Conservation (phyloP, 2,797 vertebrate genomes). For the Tiaroga cobitis region DNA sequence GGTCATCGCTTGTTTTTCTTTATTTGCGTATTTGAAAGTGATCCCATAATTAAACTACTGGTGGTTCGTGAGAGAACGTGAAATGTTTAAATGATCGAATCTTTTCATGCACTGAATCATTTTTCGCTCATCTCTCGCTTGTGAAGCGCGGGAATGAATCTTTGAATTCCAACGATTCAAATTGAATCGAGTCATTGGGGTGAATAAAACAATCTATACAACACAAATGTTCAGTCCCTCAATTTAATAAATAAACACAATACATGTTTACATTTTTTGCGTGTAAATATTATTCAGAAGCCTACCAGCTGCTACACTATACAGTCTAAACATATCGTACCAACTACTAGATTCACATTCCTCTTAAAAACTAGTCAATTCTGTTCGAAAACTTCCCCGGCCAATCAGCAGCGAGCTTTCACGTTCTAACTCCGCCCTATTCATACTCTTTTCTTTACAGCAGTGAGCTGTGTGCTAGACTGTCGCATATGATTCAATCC, state of each 20-base stretch:
- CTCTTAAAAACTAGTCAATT: slow-evolving; percentile 48
- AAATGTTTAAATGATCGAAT: not conserved
- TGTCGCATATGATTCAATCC: slow-evolving; percentile 49
- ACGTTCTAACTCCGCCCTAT: slow-evolving; percentile 36
- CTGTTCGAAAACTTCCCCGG: slow-evolving; percentile 77
- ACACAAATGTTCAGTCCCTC: not conserved
- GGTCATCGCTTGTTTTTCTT: not conserved
- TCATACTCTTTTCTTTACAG: slow-evolving; percentile 60
- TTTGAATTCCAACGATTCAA: not conserved
- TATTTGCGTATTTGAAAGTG: not conserved
- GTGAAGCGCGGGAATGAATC: not conserved
- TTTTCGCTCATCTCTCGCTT: not conserved
- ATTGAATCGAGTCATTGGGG: not conserved
- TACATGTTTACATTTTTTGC: not conserved
- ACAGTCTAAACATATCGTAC: not conserved
- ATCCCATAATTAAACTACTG: not conserved
- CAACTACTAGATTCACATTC: not conserved
- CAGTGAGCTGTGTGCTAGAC: slow-evolving; percentile 64
- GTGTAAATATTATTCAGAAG: not conserved
- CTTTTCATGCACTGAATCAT: not conserved
- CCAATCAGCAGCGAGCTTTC: slow-evolving; percentile 69
- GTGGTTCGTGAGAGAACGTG: not conserved
- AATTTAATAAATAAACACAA: not conserved
- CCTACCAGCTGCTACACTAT: too few relatives aligned
- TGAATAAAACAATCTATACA: not conserved